phyloP scores from a whole-genome alignment of 1,140 invertebrate genomes.

The Drosophila pachea region DNA sequence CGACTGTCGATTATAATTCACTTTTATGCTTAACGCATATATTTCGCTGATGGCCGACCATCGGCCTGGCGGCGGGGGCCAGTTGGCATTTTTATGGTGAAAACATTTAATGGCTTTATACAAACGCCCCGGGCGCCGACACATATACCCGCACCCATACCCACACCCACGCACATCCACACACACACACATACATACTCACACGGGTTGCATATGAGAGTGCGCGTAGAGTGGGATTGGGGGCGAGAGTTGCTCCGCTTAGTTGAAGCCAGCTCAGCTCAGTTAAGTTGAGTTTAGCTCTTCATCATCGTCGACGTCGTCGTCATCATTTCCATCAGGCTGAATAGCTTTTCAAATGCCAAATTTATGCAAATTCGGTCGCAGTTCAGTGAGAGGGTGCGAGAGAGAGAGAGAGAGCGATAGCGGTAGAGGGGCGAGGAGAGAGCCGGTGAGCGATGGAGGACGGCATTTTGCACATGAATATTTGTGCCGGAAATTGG shows the following conservation, averaged over 20 bases:
- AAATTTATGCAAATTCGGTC: slow-evolving; percentile 70
- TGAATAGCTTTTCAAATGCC: slow-evolving; percentile 73
- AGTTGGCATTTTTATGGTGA: slow-evolving; percentile 51
- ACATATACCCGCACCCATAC: neutral
- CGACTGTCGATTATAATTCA: slow-evolving; percentile 33
- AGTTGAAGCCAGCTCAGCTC: slow-evolving; percentile 22
- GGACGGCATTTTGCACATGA: slow-evolving; percentile 64
- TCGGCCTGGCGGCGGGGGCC: slow-evolving; percentile 15
- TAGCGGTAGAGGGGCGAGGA: neutral
- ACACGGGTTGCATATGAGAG: neutral
- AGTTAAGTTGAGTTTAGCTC: slow-evolving; percentile 45
- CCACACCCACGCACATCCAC: slow-evolving; percentile 6
- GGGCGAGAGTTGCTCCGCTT: neutral
- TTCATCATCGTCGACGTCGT: slow-evolving; percentile 55
- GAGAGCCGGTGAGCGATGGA: neutral
- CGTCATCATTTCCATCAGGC: slow-evolving; percentile 71
- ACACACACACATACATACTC: slow-evolving; percentile 13
- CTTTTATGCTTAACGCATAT: slow-evolving; percentile 26
- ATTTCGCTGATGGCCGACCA: slow-evolving; percentile 20
- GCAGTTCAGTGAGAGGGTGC: slow-evolving; percentile 13
- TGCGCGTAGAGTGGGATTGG: neutral
- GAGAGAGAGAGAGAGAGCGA: slow-evolving; percentile 1
- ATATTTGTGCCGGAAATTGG: slow-evolving; percentile 58
- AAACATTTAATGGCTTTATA: slow-evolving; percentile 67
- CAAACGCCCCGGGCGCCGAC: slow-evolving; percentile 29